Conservation (phyloP, 2,888 invertebrate species). For the Entomobrya proxima region DNA sequence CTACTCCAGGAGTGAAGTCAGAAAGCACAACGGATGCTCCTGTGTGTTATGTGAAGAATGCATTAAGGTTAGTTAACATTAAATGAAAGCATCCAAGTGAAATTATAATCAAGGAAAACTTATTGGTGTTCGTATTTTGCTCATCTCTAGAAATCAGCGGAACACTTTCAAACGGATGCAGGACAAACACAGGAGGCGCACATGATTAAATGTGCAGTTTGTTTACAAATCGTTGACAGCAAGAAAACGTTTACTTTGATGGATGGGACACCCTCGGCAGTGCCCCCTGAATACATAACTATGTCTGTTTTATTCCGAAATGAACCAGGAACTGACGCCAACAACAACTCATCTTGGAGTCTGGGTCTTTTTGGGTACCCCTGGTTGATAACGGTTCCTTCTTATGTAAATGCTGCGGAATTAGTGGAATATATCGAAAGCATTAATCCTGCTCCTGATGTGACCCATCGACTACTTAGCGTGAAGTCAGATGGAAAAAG, state of each 20-base stretch:
- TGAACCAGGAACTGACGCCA: constrained; percentile 78
- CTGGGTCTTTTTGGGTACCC: constrained; percentile 80
- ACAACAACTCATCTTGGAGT: constrained; percentile 77
- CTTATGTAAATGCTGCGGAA: constrained; percentile 79
- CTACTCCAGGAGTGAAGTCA: constrained; percentile 79
- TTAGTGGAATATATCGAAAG: constrained; percentile 79
- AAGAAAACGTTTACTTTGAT: constrained; percentile 78
- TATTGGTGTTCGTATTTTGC: neutral
- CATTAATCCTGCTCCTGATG: constrained; percentile 78
- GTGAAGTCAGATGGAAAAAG: constrained; percentile 78
- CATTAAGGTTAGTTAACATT: constrained; percentile 77
- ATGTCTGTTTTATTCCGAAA: constrained; percentile 81
- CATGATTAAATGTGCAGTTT: constrained; percentile 78
- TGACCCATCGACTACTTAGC: constrained; percentile 62
- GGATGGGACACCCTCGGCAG: constrained; percentile 19
- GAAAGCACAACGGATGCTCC: constrained; percentile 80
- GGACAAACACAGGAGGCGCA: constrained; percentile 72
- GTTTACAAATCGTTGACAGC: constrained; percentile 78
- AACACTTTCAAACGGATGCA: constrained; percentile 43
- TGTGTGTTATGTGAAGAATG: constrained; percentile 81
- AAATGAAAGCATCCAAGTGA: constrained; percentile 6
- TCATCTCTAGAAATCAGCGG: constrained; percentile 73
- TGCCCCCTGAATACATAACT: constrained; percentile 32
- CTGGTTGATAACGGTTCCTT: constrained; percentile 80
- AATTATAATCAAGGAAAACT: neutral